These are phyloP conservation scores for Antheraea assamensis DNA, from an alignment of 2,888 invertebrate genomes.

Conservation along the genomic window DNA sequence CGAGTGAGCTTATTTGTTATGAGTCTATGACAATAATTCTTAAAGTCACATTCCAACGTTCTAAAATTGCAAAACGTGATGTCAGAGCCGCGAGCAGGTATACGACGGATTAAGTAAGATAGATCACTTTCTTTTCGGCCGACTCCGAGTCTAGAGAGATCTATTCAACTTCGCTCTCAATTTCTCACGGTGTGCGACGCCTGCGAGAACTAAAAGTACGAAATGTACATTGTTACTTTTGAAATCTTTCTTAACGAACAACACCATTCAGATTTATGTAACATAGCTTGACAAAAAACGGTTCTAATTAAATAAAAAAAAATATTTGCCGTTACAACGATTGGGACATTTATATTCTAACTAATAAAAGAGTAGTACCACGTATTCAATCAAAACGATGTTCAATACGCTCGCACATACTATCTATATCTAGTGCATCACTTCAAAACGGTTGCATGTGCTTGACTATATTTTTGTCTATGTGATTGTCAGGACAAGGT, in stretches of 20 bases:
- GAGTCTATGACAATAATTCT: conserved; percentile 10
- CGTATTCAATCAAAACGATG: neutral
- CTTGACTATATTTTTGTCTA: too few species aligned
- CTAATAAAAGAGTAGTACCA: neutral
- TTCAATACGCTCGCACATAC: neutral
- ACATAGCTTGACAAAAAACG: conserved; percentile 16
- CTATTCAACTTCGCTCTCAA: conserved; percentile 59
- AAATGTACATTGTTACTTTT: conserved; percentile 32
- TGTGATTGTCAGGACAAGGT: too few species aligned
- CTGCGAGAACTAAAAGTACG: conserved; percentile 30
- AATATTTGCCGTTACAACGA: neutral
- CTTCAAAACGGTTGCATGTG: too few species aligned
- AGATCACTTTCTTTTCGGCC: conserved; percentile 67
- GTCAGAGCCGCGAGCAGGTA: conserved; percentile 41
- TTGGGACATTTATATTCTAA: neutral
- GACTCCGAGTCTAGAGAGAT: conserved; percentile 40
- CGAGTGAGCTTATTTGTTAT: neutral
- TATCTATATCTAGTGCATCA: too few species aligned
- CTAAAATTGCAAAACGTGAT: conserved; percentile 51
- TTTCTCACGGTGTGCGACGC: conserved; percentile 36
- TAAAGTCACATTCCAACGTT: conserved; percentile 32
- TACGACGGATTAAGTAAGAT: conserved; percentile 57
- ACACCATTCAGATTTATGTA: conserved; percentile 20
- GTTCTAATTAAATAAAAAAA: neutral
- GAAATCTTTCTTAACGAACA: conserved; percentile 17